phyloP scores from a whole-genome alignment of 2,888 invertebrate genomes.

The Protonemura montana region DNA sequence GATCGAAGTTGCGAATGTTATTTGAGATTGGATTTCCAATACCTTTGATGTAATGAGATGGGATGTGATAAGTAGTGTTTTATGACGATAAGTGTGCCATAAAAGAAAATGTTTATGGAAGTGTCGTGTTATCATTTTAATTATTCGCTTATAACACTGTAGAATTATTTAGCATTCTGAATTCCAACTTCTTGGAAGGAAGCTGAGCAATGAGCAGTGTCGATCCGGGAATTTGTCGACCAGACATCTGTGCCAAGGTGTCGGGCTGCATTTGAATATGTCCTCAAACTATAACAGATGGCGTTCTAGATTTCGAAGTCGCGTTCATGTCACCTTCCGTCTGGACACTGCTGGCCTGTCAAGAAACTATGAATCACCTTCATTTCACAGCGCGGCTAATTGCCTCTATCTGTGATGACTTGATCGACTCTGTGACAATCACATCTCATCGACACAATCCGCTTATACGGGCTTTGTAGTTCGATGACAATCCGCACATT shows the following conservation, averaged over 20 bases:
- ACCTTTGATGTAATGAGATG: too few species aligned
- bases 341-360: neutral
- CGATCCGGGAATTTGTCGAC: neutral
- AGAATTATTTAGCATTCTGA: too few species aligned
- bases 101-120: too few species aligned
- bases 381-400: neutral
- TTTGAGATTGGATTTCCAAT: too few species aligned
- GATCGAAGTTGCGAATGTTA: too few species aligned
- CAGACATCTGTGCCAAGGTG: conserved; percentile 29
- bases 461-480: neutral
- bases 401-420: neutral
- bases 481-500: neutral
- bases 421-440: neutral
- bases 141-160: too few species aligned
- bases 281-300: conserved; percentile 21
- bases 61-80: too few species aligned
- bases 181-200: too few species aligned
- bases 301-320: neutral
- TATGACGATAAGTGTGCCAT: too few species aligned
- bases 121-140: too few species aligned
- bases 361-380: neutral
- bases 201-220: neutral
- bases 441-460: neutral
- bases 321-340: neutral
- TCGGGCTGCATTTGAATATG: conserved; percentile 16